Conservation (phyloP, 2,797 vertebrate species). For the Sebastes flavidus region DNA sequence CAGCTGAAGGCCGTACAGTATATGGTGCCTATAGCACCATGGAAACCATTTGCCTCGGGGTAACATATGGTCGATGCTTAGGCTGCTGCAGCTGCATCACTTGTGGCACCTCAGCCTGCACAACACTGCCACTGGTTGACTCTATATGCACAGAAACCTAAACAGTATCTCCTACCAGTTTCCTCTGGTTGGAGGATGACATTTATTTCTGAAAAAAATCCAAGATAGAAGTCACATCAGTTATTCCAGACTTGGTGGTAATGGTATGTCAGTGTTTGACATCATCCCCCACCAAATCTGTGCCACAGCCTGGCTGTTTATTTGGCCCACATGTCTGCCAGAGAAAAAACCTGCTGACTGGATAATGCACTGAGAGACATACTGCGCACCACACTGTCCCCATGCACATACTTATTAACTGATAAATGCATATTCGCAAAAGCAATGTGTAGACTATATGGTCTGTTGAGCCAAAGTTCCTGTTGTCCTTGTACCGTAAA, state of each 20-base stretch:
- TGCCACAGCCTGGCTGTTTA: conserved; percentile 38
- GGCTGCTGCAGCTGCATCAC: not conserved
- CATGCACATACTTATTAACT: conserved; percentile 30
- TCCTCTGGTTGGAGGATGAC: not conserved
- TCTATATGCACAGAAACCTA: not conserved
- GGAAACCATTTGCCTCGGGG: conserved; percentile 17
- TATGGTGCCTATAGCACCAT: not conserved
- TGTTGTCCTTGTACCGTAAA: conserved; percentile 16
- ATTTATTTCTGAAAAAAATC: conserved; percentile 6
- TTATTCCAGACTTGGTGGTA: not conserved
- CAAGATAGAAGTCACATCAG: not conserved
- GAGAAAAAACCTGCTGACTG: conserved; percentile 62
- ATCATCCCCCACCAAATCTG: conserved; percentile 7
- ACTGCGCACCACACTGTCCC: conserved; percentile 26
- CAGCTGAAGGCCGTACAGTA: not conserved
- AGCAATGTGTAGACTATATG: conserved; percentile 8
- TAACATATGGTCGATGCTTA: conserved; percentile 3
- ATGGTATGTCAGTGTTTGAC: not conserved
- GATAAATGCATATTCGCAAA: conserved; percentile 49
- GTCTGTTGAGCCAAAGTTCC: not conserved
- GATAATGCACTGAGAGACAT: conserved; percentile 53
- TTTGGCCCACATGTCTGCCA: conserved; percentile 48
- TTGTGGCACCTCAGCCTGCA: not conserved
- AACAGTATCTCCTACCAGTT: not conserved
- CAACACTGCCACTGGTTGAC: not conserved